Conservation (phyloP, 2,888 invertebrate genomes). For the Macroteleia sp. region DNA sequence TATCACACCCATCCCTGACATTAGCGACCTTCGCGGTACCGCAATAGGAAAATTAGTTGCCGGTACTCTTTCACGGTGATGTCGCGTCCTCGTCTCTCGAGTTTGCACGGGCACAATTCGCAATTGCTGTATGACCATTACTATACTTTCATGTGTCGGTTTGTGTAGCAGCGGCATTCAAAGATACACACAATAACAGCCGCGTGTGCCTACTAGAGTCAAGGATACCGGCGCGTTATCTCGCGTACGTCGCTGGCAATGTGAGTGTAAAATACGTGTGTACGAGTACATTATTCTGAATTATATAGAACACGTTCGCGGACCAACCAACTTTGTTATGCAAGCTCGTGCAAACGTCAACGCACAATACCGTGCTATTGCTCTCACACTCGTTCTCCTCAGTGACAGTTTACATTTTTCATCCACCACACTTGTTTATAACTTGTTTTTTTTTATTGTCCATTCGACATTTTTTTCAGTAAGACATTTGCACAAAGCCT, state of each 20-base stretch:
- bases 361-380: constrained; percentile 46
- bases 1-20: constrained; percentile 38
- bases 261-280: constrained; percentile 35
- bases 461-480: background rate
- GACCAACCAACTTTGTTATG: constrained; percentile 69
- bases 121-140: constrained; percentile 33
- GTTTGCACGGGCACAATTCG: constrained; percentile 18
- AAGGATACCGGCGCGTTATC: constrained; percentile 80
- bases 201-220: constrained; percentile 73
- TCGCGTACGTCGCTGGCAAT: constrained; percentile 54
- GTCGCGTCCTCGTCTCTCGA: constrained; percentile 12
- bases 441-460: constrained; percentile 12
- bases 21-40: constrained; percentile 51
- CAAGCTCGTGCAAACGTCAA: constrained; percentile 69
- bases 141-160: constrained; percentile 55
- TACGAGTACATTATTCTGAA: constrained; percentile 46
- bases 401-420: constrained; percentile 51
- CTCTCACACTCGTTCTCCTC: constrained; percentile 5
- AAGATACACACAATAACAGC: constrained; percentile 58
- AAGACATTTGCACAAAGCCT: background rate
- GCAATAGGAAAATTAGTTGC: constrained; percentile 41
- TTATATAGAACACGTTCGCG: constrained; percentile 52
- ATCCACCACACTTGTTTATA: constrained; percentile 11
- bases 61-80: constrained; percentile 12
- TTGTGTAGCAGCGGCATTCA: constrained; percentile 63